Evolutionary conservation across 2,797 vertebrate genomes (phyloP), one percentile per base, ranked within the genome.

Genomic region (Sebastes dallii): DNA sequence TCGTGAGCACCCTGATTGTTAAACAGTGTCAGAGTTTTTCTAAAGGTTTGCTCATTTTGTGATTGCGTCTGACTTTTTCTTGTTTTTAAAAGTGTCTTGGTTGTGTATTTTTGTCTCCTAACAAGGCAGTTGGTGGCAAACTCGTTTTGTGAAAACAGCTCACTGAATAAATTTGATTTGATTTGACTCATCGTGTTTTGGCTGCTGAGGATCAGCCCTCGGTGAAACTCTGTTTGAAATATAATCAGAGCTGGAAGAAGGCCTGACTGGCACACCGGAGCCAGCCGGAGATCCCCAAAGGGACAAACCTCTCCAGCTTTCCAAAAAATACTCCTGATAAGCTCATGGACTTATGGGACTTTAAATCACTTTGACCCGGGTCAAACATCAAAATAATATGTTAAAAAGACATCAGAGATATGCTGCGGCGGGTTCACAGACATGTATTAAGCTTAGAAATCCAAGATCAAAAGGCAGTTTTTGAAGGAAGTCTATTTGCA

Each of bases 211-310:
- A 78, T 72, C 65, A 78, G 82, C 81, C 65, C 4, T 82, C 3
- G 34, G 82, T 90, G 77, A 88, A 87, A 85, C 56, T 83, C 75
- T 34, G 70, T 90, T 78, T 89, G 80, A 90, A 92, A 92, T 78
- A 77, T 80, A 90, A 93, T 94, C 86, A 89, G 80, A 90, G 86
- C 89, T 79, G 70, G 82, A 85, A 58, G 80, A 84, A 64, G 80
- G 74, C 39, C 86, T 75, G 72, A 66, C 59, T 73, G 71, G 70
- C 67, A 67, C 71, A 39, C 34, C 39, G 0, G 50, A 81, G 77
- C 68, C 76, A 71, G 79, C 62, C 75, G 20, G 75, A 82, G 60
- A 77, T 80, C 79, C 82, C 78, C 75, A 46, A 29, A 84, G 80
- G 80, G 84, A 76, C 39, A 36, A 84, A 87, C 65, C 76, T 82